phyloP scores from a whole-genome alignment of 2,888 invertebrate genomes.

The Scaptomyza parva region DNA sequence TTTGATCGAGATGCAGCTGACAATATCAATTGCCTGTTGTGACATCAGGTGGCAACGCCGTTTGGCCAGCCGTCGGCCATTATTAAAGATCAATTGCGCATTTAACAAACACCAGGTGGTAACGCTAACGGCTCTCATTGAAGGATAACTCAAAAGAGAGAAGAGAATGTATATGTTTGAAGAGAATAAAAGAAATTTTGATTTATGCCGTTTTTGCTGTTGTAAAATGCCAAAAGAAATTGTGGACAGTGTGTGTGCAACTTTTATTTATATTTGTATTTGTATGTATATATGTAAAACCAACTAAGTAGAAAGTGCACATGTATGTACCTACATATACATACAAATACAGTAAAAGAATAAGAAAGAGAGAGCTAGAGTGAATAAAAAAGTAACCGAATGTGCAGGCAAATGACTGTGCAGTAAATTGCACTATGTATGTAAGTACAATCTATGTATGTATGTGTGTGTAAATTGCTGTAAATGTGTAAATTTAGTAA shows the following conservation, averaged over 20 bases:
- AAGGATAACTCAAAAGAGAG: slow-evolving; percentile 12
- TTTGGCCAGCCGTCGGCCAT: no score
- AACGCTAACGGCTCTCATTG: slow-evolving; percentile 15
- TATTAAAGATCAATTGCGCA: slow-evolving; percentile 32
- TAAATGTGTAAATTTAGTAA: slow-evolving; percentile 18
- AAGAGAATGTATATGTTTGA: not conserved
- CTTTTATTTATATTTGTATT: not conserved
- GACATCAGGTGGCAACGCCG: slow-evolving; percentile 40
- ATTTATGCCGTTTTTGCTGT: no score
- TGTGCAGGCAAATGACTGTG: slow-evolving; percentile 61
- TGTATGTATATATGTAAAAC: slow-evolving; percentile 4
- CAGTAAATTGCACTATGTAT: slow-evolving; percentile 18
- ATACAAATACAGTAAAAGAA: not conserved
- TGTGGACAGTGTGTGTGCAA: not conserved
- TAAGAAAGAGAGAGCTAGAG: not conserved
- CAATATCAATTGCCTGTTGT: slow-evolving; percentile 44
- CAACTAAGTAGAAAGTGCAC: no score
- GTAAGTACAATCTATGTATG: slow-evolving; percentile 16
- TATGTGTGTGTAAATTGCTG: slow-evolving; percentile 12
- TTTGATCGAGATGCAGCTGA: slow-evolving; percentile 18
- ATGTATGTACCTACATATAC: no score
- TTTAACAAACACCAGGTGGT: slow-evolving; percentile 21
- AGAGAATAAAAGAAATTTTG: no score
- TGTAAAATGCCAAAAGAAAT: no score
- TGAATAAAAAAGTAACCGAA: not conserved